Evolutionary conservation across 2,797 vertebrate genomes (phyloP).

Genomic region (Psittacula derbiana): DNA sequence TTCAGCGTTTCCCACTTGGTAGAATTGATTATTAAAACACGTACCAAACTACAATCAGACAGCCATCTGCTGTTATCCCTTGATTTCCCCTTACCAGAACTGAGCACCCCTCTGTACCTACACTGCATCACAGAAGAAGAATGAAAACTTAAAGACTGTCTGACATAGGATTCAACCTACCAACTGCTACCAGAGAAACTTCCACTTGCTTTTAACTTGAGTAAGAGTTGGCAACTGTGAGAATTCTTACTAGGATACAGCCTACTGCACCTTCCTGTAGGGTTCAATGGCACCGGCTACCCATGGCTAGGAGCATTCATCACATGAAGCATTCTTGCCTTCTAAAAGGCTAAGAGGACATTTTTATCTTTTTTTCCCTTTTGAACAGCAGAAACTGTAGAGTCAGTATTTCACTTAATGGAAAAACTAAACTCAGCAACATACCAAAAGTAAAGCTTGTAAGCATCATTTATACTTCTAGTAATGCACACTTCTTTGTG

Average conservation of each 20-base stretch:
- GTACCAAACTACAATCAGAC: not conserved
- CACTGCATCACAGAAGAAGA: not conserved
- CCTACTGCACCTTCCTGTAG: not conserved
- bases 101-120: not conserved
- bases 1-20: not conserved
- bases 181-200: not conserved
- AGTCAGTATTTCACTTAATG: slow-evolving; percentile 36
- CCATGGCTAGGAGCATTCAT: not conserved
- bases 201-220: not conserved
- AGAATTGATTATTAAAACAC: not conserved
- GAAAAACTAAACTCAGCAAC: slow-evolving; percentile 29
- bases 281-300: slow-evolving; percentile 16
- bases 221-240: not conserved
- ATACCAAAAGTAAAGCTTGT: slow-evolving; percentile 32
- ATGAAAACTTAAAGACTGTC: not conserved
- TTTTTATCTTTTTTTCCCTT: not conserved
- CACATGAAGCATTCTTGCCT: slow-evolving; percentile 32
- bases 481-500: not conserved
- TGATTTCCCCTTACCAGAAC: not conserved
- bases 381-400: slow-evolving; percentile 33
- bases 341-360: not conserved
- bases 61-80: not conserved
- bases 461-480: not conserved
- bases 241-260: not conserved
- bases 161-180: not conserved